Conservation (phyloP, 2,888 invertebrate species). For the Volucella zonaria region DNA sequence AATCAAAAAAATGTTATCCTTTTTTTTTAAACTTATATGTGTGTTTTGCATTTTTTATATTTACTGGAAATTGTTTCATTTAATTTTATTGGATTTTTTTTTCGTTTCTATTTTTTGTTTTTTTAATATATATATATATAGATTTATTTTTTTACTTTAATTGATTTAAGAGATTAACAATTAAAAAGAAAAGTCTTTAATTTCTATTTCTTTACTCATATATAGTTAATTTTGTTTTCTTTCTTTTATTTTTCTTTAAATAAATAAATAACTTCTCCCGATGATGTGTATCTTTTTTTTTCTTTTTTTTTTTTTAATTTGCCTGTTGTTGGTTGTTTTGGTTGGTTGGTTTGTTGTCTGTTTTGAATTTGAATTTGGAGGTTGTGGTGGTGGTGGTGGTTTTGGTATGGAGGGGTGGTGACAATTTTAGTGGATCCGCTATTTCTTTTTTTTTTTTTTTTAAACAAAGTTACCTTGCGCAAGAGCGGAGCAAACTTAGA, state of each 20-base stretch:
- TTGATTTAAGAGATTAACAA: constrained; percentile 75
- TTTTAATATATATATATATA: constrained; percentile 76
- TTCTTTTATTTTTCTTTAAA: constrained; percentile 56
- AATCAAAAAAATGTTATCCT: constrained; percentile 77
- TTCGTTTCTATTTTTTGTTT: constrained; percentile 76
- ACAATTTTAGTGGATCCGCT: constrained; percentile 62
- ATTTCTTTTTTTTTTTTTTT: constrained; percentile 11
- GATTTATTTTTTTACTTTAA: constrained; percentile 76
- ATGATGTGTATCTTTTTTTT: constrained; percentile 66
- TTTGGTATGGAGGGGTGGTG: constrained; percentile 65
- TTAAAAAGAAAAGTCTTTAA: constrained; percentile 74
- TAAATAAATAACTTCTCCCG: constrained; percentile 75
- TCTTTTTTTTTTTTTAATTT: constrained; percentile 67
- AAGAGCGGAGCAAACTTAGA: constrained; percentile 58
- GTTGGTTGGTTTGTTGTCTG: constrained; percentile 61
- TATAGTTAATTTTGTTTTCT: constrained; percentile 48
- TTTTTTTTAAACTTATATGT: constrained; percentile 74
- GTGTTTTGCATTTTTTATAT: constrained; percentile 75
- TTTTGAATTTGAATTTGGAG: constrained; percentile 62
- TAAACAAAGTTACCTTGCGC: constrained; percentile 36
- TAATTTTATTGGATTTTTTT: constrained; percentile 75
- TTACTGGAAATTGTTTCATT: constrained; percentile 75
- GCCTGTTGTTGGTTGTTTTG: constrained; percentile 50
- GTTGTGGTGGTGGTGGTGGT: constrained; percentile 70
- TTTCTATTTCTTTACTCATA: constrained; percentile 69